phyloP scores from a whole-genome alignment of 2,888 invertebrate species.

The Orchesella flavescens region DNA sequence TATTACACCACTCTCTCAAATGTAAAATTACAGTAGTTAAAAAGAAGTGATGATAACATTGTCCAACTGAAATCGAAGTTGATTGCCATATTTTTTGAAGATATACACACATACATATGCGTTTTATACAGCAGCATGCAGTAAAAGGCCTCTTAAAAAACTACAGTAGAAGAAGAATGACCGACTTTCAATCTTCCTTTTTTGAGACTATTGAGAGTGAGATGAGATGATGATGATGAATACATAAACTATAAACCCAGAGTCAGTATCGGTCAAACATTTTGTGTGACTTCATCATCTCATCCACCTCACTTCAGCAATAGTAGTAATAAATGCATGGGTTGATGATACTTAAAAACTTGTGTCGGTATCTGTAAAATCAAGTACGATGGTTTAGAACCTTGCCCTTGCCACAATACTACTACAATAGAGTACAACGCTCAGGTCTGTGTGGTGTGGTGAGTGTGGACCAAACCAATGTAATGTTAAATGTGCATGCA shows the following conservation, averaged over 20 bases:
- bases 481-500: not conserved
- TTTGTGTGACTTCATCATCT: conserved; percentile 42
- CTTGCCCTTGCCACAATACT: not conserved
- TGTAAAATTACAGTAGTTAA: not conserved
- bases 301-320: too few species aligned
- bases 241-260: not conserved
- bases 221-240: conserved; percentile 30
- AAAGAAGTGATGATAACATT: not conserved
- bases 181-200: conserved; percentile 27
- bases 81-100: conserved; percentile 27
- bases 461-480: not conserved
- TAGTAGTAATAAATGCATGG: not conserved
- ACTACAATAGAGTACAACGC: not conserved
- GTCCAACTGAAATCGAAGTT: conserved; percentile 37
- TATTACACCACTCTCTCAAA: too few species aligned
- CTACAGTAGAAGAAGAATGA: conserved; percentile 11
- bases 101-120: too few species aligned
- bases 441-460: not conserved
- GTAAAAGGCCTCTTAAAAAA: not conserved
- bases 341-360: not conserved
- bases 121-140: not conserved
- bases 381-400: not conserved
- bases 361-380: too few species aligned
- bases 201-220: conserved; percentile 48
- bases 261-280: conserved; percentile 15